Evolutionary conservation across 2,888 invertebrate genomes (phyloP), one percentile per base, ranked within the genome.

Genomic region (Tenthredo notha): DNA sequence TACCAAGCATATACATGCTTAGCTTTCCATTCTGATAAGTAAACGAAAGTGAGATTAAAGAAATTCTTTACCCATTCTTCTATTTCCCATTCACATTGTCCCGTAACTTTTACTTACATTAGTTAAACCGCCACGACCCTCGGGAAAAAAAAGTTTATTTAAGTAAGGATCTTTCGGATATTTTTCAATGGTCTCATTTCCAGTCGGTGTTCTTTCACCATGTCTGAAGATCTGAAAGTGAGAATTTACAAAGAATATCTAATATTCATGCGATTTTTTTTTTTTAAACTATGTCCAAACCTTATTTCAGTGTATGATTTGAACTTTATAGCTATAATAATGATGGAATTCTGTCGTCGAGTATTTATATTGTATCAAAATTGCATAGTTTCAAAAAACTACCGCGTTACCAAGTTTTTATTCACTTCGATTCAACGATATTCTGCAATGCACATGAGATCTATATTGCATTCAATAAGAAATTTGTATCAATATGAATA

Each of bases 1-100:
- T 87, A 3, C 94, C 94, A 54, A 94, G 91, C 21, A 90, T 89
- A 86, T 91, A 94, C 83, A 94, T 93, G 84, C 93, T 93, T 61
- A 85, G 85, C 87, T 94, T 93, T 21, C 94, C 94, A 85, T 88
- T 88, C 93, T 94, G 89, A 86, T 43, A 43, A 50, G n/a, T 12
- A 67, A 67, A 25, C 18, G 67, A 77, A 29, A 21, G 21, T 29
- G 33, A 33, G 29, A 54, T 25, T n/a, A 54, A 54, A n/a, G 25
- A 77, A 50, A 61, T 61, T 3, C 25, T 61, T 25, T 7, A n/a
- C 1, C n/a, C n/a, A n/a, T n/a, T n/a, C n/a, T n/a, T 10, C 3
- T 12, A 18, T 33, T 40, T 21, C n/a, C 37, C 29, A 37, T 37
- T n/a, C 6, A 10, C 37, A 7, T 18, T 74, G 21, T 25, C 25